Base-by-base conservation (phyloP, 2,113 vertebrate genomes). In the Grammomys surdaster region DNA sequence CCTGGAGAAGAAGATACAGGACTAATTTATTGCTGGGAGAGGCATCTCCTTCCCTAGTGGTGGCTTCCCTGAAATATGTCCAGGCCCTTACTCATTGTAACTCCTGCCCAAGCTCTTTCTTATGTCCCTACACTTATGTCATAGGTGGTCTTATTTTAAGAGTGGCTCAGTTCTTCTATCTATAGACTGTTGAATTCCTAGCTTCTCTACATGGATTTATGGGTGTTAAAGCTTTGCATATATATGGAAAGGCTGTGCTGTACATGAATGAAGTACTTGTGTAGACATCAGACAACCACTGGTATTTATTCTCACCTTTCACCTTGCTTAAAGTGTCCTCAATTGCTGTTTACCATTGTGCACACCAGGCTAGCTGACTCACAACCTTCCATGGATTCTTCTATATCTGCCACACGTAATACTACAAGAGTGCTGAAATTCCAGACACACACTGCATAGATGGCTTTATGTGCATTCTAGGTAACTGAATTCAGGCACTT, bases 81-180 rank as follows among this genome's bases (percentile, higher is more conserved):
- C 7, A 76, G 43, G 48, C 46, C 56, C 87, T 80, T 93, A 65
- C 67, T 84, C 82, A 73, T 70, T 31, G 19, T 0, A 31, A 69
- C 10, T 72, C 56, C 31, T 87, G 11, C 84, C 40, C 26, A 78
- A 89, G 48, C 78, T 84, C 51, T 82, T 31, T 12, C 77, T 90
- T 51, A 28, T 9, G 75, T 54, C 67, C 69, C 75, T 80, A 73
- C 26, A 51, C 58, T 48, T 54, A 46, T 28, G 13, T 82, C 89
- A 73, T 54, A 20, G 16, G 63, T 82, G 40, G 75, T 60, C 84
- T 81, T 95, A 80, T 81, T 88, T 89, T 85, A 80, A 86, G 46
- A 90, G 76, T 90, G 24, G 67, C 69, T 88, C 76, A 90, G 56
- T 80, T 88, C 69, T 90, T 84, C 5, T 46, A 40, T 48, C 63